phyloP scores from a whole-genome alignment of 2,888 invertebrate genomes.

The Pseudococcus viburni region DNA sequence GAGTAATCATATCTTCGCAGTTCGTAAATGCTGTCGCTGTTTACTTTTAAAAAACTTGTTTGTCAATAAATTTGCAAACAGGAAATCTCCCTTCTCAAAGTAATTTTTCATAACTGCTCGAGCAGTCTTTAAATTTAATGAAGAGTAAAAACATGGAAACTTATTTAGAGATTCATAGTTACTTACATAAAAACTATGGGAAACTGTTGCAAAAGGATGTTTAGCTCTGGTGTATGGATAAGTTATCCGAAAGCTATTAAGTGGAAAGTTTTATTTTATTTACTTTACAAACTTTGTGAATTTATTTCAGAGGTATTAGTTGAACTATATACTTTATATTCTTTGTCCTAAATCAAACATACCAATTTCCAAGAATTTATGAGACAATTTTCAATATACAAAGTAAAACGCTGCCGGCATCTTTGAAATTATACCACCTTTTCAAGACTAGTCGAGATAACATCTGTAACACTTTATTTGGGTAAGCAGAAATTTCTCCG shows the following conservation, averaged over 20 bases:
- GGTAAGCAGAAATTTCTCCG: not conserved
- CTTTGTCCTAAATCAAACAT: constrained; percentile 48
- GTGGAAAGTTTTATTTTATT: constrained; percentile 40
- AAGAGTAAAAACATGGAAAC: constrained; percentile 2
- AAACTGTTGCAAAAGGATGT: constrained; percentile 30
- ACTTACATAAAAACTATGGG: constrained; percentile 13
- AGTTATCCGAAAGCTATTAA: constrained; percentile 52
- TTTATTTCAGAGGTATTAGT: constrained; percentile 40
- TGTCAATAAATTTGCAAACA: too few relatives aligned
- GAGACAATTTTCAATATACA: constrained; percentile 22
- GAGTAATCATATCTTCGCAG: too few relatives aligned
- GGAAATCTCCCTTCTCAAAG: not conserved
- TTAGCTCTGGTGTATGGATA: constrained; percentile 18
- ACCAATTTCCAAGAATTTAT: constrained; percentile 19
- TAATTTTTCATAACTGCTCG: not conserved
- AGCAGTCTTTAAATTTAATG: not conserved
- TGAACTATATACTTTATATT: not conserved
- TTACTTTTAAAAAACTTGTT: too few relatives aligned
- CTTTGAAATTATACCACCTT: constrained; percentile 14
- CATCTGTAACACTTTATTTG: too few relatives aligned
- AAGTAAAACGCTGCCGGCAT: not conserved
- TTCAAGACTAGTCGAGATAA: not conserved
- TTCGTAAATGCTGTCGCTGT: too few relatives aligned
- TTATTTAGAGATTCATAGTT: constrained; percentile 24
- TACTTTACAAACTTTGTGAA: constrained; percentile 22